A percentile compares a stretch with the other conserved stretches of the same genome.
phyloP scores from a whole-genome alignment of 37 sponge, comb jelly and placozoan genomes.

The Ianthella basta region DNA sequence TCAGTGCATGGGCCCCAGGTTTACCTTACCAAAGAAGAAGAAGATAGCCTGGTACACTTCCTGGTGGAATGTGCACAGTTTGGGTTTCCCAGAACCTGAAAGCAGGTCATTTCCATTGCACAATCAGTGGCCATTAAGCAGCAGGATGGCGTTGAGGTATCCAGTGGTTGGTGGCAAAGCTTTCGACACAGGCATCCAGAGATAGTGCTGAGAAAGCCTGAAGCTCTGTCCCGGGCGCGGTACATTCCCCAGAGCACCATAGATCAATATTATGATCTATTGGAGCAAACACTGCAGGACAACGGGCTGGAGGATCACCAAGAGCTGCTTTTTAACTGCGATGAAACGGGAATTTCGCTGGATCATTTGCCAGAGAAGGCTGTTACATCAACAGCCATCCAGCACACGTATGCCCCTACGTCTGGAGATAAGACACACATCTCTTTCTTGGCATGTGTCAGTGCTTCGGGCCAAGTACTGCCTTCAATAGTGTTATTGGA shows the following conservation, averaged over 20 bases:
- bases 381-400: neutral
- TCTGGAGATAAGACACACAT: slow-evolving; percentile 18
- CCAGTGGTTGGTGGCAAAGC: slow-evolving; percentile 13
- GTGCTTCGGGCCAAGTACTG: slow-evolving; percentile 3
- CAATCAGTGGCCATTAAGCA: too few species aligned
- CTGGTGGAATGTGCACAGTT: too few species aligned
- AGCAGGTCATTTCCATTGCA: too few species aligned
- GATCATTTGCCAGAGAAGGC: neutral
- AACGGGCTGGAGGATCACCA: neutral
- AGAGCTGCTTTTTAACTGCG: neutral
- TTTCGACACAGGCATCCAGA: slow-evolving; percentile 12
- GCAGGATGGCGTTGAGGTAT: too few species aligned
- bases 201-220: neutral
- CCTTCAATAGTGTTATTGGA: slow-evolving; percentile 3
- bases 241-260: neutral
- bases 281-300: neutral
- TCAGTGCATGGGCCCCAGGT: too few species aligned
- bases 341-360: slow-evolving; percentile 16
- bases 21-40: too few species aligned
- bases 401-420: neutral
- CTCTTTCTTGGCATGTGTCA: slow-evolving; percentile 25
- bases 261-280: neutral
- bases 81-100: too few species aligned
- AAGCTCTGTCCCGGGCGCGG: neutral
- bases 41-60: too few species aligned